These are phyloP conservation scores for Caenorhabditis sp. DNA, from an alignment of 2,888 invertebrate genomes.

Conservation along the genomic window DNA sequence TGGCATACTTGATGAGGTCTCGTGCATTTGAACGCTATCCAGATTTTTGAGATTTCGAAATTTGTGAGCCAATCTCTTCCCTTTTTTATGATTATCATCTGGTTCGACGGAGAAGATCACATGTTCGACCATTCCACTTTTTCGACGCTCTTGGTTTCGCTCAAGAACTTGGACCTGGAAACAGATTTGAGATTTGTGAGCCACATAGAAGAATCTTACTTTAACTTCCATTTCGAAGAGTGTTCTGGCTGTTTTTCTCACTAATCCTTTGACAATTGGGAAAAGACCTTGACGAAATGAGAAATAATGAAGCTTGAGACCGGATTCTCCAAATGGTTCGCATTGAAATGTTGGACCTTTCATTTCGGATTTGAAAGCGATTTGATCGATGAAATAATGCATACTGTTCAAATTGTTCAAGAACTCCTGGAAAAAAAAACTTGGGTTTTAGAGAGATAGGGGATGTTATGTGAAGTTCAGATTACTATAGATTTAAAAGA, in stretches of 20 bases:
- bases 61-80: conserved; percentile 48
- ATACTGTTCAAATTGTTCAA: conserved; percentile 65
- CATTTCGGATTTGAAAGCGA: conserved; percentile 65
- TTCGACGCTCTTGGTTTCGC: conserved; percentile 60
- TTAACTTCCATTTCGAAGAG: conserved; percentile 63
- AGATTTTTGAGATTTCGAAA: conserved; percentile 20
- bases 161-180: conserved; percentile 61
- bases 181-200: no score
- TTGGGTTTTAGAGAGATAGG: no score
- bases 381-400: conserved; percentile 69
- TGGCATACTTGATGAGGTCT: conserved; percentile 12
- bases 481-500: no score
- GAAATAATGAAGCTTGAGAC: conserved; percentile 62
- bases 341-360: conserved; percentile 63
- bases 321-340: conserved; percentile 45
- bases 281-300: conserved; percentile 64
- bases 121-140: conserved; percentile 62
- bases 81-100: conserved; percentile 52
- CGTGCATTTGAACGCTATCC: neutral
- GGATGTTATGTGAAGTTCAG: no score
- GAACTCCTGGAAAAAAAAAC: conserved; percentile 52
- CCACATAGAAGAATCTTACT: no score
- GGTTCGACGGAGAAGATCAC: conserved; percentile 62
- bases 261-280: conserved; percentile 64
- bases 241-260: conserved; percentile 53